Percentiles rank a stretch among this genome's conserved stretches.
phyloP scores from a whole-genome alignment of 2,888 invertebrate genomes.

The Ichneumoninae sp. region DNA sequence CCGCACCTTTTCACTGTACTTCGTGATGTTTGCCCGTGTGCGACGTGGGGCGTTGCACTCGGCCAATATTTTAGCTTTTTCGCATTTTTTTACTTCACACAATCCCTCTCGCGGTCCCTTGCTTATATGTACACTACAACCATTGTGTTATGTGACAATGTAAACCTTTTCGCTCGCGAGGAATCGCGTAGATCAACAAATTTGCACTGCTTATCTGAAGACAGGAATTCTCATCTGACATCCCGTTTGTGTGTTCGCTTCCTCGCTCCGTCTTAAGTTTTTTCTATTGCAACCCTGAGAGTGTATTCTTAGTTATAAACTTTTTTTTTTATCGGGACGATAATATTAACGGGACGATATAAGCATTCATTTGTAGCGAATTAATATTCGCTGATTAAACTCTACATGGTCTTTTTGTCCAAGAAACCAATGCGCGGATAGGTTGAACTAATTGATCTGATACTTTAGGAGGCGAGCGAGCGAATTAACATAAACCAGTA shows the following conservation, averaged over 20 bases:
- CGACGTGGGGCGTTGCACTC: conserved; percentile 68
- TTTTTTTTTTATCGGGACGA: not conserved
- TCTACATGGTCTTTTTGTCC: not conserved
- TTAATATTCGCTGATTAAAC: not conserved
- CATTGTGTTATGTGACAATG: conserved; percentile 4
- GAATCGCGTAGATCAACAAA: conserved; percentile 72
- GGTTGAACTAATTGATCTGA: too few species aligned
- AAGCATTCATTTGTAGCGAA: not conserved
- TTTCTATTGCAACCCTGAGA: not conserved
- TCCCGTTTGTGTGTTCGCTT: conserved; percentile 34
- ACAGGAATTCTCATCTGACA: conserved; percentile 59
- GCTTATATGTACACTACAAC: not conserved
- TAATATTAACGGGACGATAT: not conserved
- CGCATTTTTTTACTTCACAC: conserved; percentile 30
- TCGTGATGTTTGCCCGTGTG: conserved; percentile 46
- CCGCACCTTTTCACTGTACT: conserved; percentile 47
- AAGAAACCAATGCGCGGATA: too few species aligned
- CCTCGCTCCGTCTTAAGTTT: conserved; percentile 23
- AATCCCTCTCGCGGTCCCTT: conserved; percentile 11
- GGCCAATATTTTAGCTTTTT: conserved; percentile 67
- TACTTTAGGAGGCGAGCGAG: too few species aligned
- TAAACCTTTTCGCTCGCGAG: conserved; percentile 26
- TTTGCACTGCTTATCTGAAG: conserved; percentile 79
- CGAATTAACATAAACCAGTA: too few species aligned
- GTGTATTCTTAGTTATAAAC: not conserved